Percentiles rank a stretch among this genome's conserved stretches.
Conservation (phyloP, 1,140 invertebrate genomes). For the Drosophila albomicans region DNA sequence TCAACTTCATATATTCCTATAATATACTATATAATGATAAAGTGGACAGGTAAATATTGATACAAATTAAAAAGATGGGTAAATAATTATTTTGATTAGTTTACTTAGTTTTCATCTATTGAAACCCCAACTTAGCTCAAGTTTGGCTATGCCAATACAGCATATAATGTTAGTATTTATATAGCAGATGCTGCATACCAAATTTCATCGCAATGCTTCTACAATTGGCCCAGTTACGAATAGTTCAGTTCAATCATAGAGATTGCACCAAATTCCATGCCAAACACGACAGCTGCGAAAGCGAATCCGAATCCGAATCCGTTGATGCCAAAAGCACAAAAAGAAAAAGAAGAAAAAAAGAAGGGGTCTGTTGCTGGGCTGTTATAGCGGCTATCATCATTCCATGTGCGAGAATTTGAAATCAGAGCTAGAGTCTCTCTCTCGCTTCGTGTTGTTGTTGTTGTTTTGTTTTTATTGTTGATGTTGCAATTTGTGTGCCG, state of each 20-base stretch:
- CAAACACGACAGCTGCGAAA: conserved; percentile 26
- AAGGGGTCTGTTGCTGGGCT: neutral
- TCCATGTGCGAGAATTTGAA: conserved; percentile 50
- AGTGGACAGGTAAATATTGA: too few relatives aligned
- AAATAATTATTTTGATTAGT: too few relatives aligned
- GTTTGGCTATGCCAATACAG: neutral
- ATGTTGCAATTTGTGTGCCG: conserved; percentile 52
- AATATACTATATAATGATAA: too few relatives aligned
- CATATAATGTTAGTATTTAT: neutral
- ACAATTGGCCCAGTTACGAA: conserved; percentile 36
- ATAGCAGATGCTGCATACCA: neutral
- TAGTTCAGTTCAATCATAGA: conserved; percentile 16
- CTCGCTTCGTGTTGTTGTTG: neutral
- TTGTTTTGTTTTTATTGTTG: conserved; percentile 31
- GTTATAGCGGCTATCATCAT: conserved; percentile 38
- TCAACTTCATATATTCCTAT: too few relatives aligned
- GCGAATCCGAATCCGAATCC: conserved; percentile 22
- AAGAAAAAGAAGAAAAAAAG: neutral
- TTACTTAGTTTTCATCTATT: too few relatives aligned
- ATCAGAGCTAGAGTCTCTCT: conserved; percentile 30
- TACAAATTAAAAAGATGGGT: too few relatives aligned
- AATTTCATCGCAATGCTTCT: conserved; percentile 18
- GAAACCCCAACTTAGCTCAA: neutral
- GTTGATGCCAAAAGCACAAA: conserved; percentile 13
- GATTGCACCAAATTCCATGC: conserved; percentile 25